A percentile compares a stretch with the other conserved stretches of the same genome.
Conservation (phyloP, 2,113 vertebrate species). For the Cryptomyrus ogoouensis region DNA sequence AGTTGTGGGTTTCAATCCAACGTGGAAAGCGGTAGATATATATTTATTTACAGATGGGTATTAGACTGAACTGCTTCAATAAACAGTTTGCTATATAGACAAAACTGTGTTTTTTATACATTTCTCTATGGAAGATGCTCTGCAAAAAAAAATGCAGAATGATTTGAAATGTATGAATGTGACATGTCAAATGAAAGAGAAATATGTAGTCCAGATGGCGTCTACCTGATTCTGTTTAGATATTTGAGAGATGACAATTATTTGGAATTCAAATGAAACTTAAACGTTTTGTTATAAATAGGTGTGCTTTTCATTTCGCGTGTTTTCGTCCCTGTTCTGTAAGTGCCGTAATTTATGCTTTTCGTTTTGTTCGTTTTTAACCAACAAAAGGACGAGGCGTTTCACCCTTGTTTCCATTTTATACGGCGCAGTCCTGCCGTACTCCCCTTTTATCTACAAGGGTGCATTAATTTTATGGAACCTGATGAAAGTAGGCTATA, state of each 20-base stretch:
- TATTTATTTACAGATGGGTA: not conserved
- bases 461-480: slow-evolving; percentile 6
- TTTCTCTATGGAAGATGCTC: not conserved
- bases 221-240: not conserved
- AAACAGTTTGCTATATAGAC: not conserved
- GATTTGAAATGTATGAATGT: not conserved
- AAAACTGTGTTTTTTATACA: not conserved
- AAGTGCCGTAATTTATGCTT: not conserved
- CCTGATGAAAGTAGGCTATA: not conserved
- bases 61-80: not conserved
- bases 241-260: not conserved
- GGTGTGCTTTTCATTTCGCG: not conserved
- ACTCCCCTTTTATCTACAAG: not conserved
- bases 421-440: not conserved
- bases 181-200: not conserved
- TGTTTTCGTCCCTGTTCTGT: not conserved
- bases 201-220: not conserved
- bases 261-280: not conserved
- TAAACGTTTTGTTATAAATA: not conserved
- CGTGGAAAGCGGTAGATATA: not conserved
- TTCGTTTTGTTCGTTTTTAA: not conserved
- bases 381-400: not conserved
- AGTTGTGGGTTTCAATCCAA: not conserved
- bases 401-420: slow-evolving; percentile 1
- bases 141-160: not conserved